Evolutionary conservation across 2,113 vertebrate genomes (phyloP), one percentile per base, ranked within the genome.

Genomic region (Sigmodon hispidus): DNA sequence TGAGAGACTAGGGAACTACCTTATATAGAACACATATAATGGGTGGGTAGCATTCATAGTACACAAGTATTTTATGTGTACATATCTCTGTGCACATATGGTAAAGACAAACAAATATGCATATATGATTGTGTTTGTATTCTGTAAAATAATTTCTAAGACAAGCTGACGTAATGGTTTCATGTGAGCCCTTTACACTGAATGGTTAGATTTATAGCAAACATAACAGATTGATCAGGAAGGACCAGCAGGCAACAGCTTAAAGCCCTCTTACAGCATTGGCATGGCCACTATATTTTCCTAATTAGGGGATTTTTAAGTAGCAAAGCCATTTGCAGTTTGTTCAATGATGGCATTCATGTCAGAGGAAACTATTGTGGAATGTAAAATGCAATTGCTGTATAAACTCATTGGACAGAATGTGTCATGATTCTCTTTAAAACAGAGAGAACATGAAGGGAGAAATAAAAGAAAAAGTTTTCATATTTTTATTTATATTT

Each of bases 391-490:
- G 1, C 84, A 50, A 85, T 93, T 94, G 21, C 21, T 93, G 24
- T 34, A n/a, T 43, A 84, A 17, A 55, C 63, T 9, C 0, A 15
- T 72, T 85, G 43, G 10, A 75, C 3, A 50, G 50, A 90, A 87
- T 93, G n/a, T 70, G 69, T 52, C 29, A 40, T 93, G 50, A 70
- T 77, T 91, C 6, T 87, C 93, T 95, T 86, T 83, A 45, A 81
- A 59, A 63, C 40, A 72, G n/a, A 57, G 36, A 81, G 45, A 72
- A 16, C 6, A 12, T 3, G 13, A 13, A 1, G n/a, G 2, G 36
- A 34, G 2, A 57, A 57, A 67, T 4, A 2, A 21, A 48, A 50
- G 69, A n/a, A 34, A 67, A 94, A 3, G 12, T n/a, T 61, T 80
- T 55, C n/a, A 70, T 80, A 13, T 91, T 83, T 90, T 80, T 50